These are phyloP conservation scores for Chorisops tibialis DNA, from an alignment of 2,888 invertebrate species.

Conservation along the genomic window DNA sequence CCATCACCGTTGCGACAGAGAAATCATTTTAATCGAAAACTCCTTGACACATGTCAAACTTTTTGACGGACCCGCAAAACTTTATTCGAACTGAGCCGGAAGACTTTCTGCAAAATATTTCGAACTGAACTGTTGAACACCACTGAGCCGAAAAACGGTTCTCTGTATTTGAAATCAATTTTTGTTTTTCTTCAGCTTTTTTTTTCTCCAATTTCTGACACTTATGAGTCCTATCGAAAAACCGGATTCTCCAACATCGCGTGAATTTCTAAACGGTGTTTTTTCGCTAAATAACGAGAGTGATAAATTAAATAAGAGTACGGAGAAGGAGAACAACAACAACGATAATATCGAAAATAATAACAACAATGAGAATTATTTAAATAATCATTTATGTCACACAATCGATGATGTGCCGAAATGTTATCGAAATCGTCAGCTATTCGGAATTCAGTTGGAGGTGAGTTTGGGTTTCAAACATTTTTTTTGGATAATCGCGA, in stretches of 20 bases:
- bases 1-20: too few relatives aligned
- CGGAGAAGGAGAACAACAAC: neutral
- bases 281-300: neutral
- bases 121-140: too few relatives aligned
- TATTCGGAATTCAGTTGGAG: conserved; percentile 34
- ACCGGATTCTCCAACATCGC: conserved; percentile 18
- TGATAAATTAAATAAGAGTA: neutral
- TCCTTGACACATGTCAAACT: too few relatives aligned
- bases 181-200: neutral
- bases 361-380: conserved; percentile 7
- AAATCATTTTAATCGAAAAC: too few relatives aligned
- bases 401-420: conserved; percentile 22
- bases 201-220: neutral
- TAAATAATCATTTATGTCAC: neutral
- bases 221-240: conserved; percentile 34
- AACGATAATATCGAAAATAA: conserved; percentile 7
- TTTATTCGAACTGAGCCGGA: too few relatives aligned
- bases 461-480: conserved; percentile 22
- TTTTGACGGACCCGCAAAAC: too few relatives aligned
- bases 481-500: neutral
- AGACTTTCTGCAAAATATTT: too few relatives aligned
- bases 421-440: conserved; percentile 30
- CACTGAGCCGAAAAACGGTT: too few relatives aligned
- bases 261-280: neutral
- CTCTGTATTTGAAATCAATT: too few relatives aligned